Evolutionary conservation across 2,113 vertebrate species (phyloP).

Genomic region (Neomonachus schauinslandi): DNA sequence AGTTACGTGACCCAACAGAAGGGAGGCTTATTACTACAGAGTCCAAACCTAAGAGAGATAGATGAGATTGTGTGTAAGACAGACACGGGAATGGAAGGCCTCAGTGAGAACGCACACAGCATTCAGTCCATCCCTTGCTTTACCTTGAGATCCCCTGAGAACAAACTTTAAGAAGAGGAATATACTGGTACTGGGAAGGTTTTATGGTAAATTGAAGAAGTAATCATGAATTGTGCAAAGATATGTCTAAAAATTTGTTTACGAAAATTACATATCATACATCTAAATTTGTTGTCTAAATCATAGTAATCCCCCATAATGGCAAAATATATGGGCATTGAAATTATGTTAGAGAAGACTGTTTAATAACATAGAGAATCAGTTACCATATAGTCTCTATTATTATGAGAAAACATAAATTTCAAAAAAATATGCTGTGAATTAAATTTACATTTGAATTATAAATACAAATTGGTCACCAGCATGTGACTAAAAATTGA

Average conservation of each 20-base stretch:
- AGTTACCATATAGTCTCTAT: background rate
- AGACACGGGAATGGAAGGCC: background rate
- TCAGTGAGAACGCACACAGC: background rate
- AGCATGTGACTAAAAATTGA: background rate
- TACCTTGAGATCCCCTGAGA: background rate
- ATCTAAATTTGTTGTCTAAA: background rate
- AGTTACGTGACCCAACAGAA: background rate
- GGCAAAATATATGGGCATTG: background rate
- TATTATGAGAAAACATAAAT: background rate
- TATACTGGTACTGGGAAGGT: background rate
- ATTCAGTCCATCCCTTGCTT: background rate
- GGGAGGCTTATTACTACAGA: background rate
- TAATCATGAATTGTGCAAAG: background rate
- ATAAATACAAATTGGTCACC: background rate
- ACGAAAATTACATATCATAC: background rate
- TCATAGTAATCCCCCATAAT: background rate
- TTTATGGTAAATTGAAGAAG: background rate
- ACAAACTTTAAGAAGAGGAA: background rate
- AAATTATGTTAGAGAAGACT: background rate
- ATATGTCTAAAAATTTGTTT: background rate
- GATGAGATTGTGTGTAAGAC: fast-evolving
- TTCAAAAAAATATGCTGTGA: background rate
- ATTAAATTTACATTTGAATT: background rate
- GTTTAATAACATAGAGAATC: background rate
- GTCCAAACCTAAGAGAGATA: background rate